Base-by-base conservation (phyloP, 2,113 vertebrate species). In the Halichoerus grypus region DNA sequence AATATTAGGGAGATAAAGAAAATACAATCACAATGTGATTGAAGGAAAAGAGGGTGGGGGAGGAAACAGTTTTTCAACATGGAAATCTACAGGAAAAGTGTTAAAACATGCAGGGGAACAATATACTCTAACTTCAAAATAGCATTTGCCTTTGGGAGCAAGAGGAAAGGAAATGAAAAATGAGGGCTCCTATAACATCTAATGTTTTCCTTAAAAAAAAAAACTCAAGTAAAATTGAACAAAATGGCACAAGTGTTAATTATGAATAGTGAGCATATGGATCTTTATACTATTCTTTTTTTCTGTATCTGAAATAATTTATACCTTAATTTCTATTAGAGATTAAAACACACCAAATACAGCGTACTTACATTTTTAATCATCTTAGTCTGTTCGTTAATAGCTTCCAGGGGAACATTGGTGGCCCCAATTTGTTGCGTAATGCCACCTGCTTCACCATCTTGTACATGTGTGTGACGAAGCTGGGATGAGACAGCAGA, bases 351-450 rank as follows among this genome's bases (percentile, higher is more conserved):
- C 36, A 36, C 12, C 7, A 81, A 67, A 88, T 49, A 89, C 7
- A 92, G 46, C 15, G 10, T 95, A 98, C 99, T 98, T 98, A 99
- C 99, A 33, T 99, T 99, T 98, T 99, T 99, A 89, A 99, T 99
- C 99, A 99, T 99, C 99, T 99, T 99, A 2, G 99, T 99, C 98
- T 99, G 99, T 88, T 99, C 99, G 42, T 99, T 99, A 81, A 99
- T 99, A 65, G 99, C 99, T 97, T 99, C 99, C 33, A 99, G 99
- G 0, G 99, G 99, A 95, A 99, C 99, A 84, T 99, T 99, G 46
- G 99, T 99, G 46, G 99, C 99, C 22, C 99, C 99, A 22, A 99
- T 99, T 98, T 99, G 99, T 98, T 99, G 99, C 28, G 99, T 99
- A 98, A 99, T 99, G 24, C 99, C 99, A 91, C 99, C 99, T 12